A percentile compares a stretch with the other conserved stretches of the same genome.
Conservation (phyloP, 2,113 vertebrate species). For the Mola mola region DNA sequence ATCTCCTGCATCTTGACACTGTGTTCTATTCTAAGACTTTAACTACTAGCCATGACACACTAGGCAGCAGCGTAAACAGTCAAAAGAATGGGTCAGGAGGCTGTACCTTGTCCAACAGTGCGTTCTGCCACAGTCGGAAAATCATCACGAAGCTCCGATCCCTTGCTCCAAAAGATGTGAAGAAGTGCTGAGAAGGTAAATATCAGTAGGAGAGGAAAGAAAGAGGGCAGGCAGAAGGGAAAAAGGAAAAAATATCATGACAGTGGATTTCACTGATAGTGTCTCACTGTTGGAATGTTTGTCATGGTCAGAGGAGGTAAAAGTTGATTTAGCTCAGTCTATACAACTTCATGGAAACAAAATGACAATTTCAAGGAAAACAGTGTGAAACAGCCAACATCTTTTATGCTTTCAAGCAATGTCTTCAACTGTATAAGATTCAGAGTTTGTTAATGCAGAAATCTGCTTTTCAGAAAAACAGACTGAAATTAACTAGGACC, state of each 20-base stretch:
- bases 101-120: slow-evolving; percentile 88
- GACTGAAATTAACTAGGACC: neutral
- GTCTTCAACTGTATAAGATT: neutral
- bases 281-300: slow-evolving; percentile 19
- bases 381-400: neutral
- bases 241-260: slow-evolving; percentile 17
- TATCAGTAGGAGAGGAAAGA: slow-evolving; percentile 10
- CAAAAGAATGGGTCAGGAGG: slow-evolving; percentile 1
- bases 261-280: slow-evolving; percentile 4
- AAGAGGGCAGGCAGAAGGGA: neutral
- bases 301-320: neutral
- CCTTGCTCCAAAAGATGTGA: slow-evolving; percentile 91
- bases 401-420: neutral
- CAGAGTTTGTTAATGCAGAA: neutral
- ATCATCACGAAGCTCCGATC: slow-evolving; percentile 93
- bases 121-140: slow-evolving; percentile 93
- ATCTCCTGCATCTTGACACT: slow-evolving; percentile 34
- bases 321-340: slow-evolving; percentile 44
- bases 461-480: neutral
- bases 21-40: slow-evolving; percentile 33
- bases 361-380: neutral
- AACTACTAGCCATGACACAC: slow-evolving; percentile 38
- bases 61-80: neutral
- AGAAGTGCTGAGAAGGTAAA: slow-evolving; percentile 84
- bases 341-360: slow-evolving; percentile 24